Evolutionary conservation across 2,113 vertebrate species (phyloP), one percentile per base, ranked within the genome.

Genomic region (Hylia prasina): DNA sequence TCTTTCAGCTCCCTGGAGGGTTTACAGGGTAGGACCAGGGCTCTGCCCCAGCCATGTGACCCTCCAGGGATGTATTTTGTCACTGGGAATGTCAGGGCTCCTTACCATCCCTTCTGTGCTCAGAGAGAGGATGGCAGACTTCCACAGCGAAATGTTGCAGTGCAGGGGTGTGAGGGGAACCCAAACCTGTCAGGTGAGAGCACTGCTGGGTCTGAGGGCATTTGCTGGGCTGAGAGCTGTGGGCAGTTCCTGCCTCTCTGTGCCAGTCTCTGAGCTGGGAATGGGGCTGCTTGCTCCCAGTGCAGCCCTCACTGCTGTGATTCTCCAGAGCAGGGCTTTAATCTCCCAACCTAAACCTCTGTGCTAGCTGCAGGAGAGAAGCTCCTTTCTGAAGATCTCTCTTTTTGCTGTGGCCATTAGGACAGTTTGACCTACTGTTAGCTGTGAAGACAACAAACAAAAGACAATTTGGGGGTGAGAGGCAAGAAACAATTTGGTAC

Each of bases 151-250:
- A 30, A 2, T 3, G 5, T 28, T 83, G 14, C n/a, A 19, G 19
- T 23, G 20, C 3, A 4, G 0, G 28, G 42, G 23, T 72, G 33
- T 50, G 31, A 57, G n/a, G 69, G 56, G 51, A 84, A 35, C 20
- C 7, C 75, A 78, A 8, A 63, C 0, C 2, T 31, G 64, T 13
- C 7, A 51, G 45, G 8, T 6, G 0, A 19, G 54, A 65, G n/a
- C 1, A 0, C 20, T 83, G 16, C 50, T 9, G 7, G 10, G 4
- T 60, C 35, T 1, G 3, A 63, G 51, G 15, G 15, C 3, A 0
- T 63, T 54, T 4, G 0, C n/a, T 79, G 13, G 53, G 66, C 10
- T 9, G 15, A 64, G 48, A 91, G 40, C 8, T 6, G 10, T 39
- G 57, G 7, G 27, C 70, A 21, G 39, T 8, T 44, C 27, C 37